These are phyloP conservation scores for Euzophera pinguis DNA, from an alignment of 2,888 invertebrate species.

Conservation along the genomic window DNA sequence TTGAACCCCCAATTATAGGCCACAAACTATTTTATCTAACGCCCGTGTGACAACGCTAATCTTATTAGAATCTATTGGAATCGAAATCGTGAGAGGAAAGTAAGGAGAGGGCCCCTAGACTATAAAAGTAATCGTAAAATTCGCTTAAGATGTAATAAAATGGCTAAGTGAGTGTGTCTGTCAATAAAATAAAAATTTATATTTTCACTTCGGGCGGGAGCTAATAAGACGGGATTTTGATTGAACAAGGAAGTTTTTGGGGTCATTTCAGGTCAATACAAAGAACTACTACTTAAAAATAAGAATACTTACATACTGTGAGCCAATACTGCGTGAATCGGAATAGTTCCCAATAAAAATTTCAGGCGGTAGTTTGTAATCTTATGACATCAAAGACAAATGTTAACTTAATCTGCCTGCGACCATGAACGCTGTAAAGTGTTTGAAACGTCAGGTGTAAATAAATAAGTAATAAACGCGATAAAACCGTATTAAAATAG, in stretches of 20 bases:
- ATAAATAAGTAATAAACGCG: too few species aligned
- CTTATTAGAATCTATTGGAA: conserved; percentile 78
- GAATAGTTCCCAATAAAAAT: too few species aligned
- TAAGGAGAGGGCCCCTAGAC: conserved; percentile 30
- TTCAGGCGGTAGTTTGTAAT: too few species aligned
- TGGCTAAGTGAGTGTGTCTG: conserved; percentile 8
- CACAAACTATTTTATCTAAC: conserved; percentile 79
- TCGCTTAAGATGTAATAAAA: conserved; percentile 14
- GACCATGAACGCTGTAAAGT: too few species aligned
- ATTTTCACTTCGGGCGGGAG: not conserved
- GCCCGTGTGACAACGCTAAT: conserved; percentile 76
- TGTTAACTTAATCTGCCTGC: too few species aligned
- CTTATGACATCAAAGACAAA: too few species aligned
- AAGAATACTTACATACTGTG: too few species aligned
- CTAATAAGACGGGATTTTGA: not conserved
- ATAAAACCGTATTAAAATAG: too few species aligned
- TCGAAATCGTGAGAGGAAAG: conserved; percentile 53
- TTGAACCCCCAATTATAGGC: conserved; percentile 74
- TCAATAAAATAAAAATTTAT: conserved; percentile 9
- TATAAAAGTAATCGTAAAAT: conserved; percentile 16
- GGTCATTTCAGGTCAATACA: too few species aligned
- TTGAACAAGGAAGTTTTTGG: not conserved
- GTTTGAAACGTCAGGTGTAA: too few species aligned
- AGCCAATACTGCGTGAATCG: too few species aligned
- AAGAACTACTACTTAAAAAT: too few species aligned